Percentiles rank a stretch among this genome's conserved stretches.
Evolutionary conservation across 2,113 vertebrate species (phyloP).

Genomic region (Campylomormyrus numenius): DNA sequence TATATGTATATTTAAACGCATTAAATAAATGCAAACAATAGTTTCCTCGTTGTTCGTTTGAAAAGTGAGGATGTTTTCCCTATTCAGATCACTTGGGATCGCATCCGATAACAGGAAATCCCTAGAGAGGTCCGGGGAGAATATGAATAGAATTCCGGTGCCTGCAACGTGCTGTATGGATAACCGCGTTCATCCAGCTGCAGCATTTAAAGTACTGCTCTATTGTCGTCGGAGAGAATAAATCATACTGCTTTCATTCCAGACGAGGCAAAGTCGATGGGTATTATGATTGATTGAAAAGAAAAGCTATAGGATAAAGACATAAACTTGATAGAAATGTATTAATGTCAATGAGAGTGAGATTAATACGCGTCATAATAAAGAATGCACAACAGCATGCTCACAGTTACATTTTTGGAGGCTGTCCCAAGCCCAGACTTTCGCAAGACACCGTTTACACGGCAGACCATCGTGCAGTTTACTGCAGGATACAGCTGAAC

Average conservation of each 20-base stretch:
- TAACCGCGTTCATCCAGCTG: neutral
- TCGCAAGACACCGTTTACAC: neutral
- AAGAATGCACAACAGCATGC: neutral
- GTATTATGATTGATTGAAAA: neutral
- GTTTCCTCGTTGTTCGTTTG: slow-evolving; percentile 16
- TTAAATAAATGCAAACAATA: slow-evolving; percentile 1
- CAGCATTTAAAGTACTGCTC: neutral
- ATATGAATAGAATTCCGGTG: neutral
- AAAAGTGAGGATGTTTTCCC: slow-evolving; percentile 36
- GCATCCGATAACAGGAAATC: slow-evolving; percentile 25
- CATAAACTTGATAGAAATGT: neutral
- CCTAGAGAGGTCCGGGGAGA: slow-evolving; percentile 44
- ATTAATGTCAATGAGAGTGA: neutral
- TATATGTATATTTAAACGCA: neutral
- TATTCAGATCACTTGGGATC: slow-evolving; percentile 26
- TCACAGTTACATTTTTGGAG: slow-evolving; percentile 1
- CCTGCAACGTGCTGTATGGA: neutral
- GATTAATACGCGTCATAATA: neutral
- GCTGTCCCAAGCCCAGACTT: slow-evolving; percentile 7
- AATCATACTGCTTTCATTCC: neutral
- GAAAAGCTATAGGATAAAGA: neutral
- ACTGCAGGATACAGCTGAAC: neutral
- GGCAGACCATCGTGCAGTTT: neutral
- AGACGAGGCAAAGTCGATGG: neutral
- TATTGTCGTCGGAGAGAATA: neutral